Evolutionary conservation across 2,797 vertebrate genomes (phyloP), one percentile per base, ranked within the genome.

Genomic region (Anabacerthia variegaticeps): DNA sequence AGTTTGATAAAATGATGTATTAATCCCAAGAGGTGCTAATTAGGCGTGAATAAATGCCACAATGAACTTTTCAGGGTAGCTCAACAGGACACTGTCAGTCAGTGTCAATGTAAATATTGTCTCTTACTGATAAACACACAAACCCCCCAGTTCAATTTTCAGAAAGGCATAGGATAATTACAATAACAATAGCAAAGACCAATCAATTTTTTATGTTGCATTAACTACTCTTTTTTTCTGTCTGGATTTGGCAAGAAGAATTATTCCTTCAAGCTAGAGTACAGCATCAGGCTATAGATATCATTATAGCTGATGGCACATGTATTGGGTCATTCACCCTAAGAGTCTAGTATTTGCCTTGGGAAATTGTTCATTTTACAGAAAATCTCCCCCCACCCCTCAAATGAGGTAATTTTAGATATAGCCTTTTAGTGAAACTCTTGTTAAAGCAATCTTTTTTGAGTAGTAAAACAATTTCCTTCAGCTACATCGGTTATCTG

Each of bases 21-120:
- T 97, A 97, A 96, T 97, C 93, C 87, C 94, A 85, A 96, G 91
- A 96, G 93, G 80, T 94, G 86, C 56, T 97, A 98, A 98, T 96
- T 97, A 97, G 93, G 87, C 96, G 89, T 96, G 96, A 97, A 96
- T 96, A 98, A 97, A 98, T 92, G 63, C 90, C 85, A 95, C 86
- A 95, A 92, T 85, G 90, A 97, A 94, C 90, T 96, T 97, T 96
- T 97, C 96, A 94, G 85, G 63, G 68, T 92, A 96, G 77, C 61
- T 92, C 83, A 91, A 96, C 54, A 94, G 82, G 91, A 92, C 83
- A 91, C 27, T 96, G 95, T 96, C 98, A 95, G 77, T 97, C 96
- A 97, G 49, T 71, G 72, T 69, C 78, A 94, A 66, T 18, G 51
- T 85, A 68, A 77, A 74, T 92, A 83, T 65, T 79, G 73, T 83